Evolutionary conservation across 1,140 invertebrate genomes (phyloP), one percentile per base, ranked within the genome.

Genomic region (Cyclargus thomasi): DNA sequence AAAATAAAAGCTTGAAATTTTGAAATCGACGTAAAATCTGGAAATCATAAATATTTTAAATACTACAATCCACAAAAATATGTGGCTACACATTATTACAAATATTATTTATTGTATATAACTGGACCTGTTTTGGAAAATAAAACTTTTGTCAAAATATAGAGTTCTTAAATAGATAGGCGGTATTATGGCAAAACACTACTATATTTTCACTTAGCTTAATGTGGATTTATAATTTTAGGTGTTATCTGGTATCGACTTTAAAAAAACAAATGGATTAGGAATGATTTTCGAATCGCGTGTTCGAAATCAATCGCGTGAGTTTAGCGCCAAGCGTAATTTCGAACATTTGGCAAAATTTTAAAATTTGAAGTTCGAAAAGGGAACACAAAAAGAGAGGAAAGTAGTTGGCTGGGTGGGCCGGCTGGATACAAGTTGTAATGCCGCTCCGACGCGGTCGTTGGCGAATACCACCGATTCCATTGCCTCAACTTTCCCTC

Each of bases 391-490:
- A 86, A 85, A 77, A 74, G 72, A 68, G 63, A 68, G 81, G 79
- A 83, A 81, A 81, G 81, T 79, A 81, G 80, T 74, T 74, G 81
- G 76, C 87, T 85, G 85, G 86, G 85, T 84, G 85, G 86, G 84
- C 79, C 79, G 71, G 85, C 74, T 69, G 74, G 70, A 73, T 72
- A 66, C 70, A 76, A 74, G 78, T 79, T 68, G 73, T 76, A 74
- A 81, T 81, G 78, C 79, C 75, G 75, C 77, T 77, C 78, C 76
- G 74, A 74, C 71, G 81, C 80, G 73, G 80, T 85, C 84, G 78
- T 83, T 83, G 81, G 79, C 82, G 80, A 90, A 90, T 90, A 90
- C 87, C 87, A 85, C 82, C 87, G 88, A 90, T 90, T 88, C 87
- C 85, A 85, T 23, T 62, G 69, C 74, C 74, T 78, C 76, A 72